Conservation (phyloP, 35 echinoderm and acorn worm species). For the Heliocidaris erythrogramma region DNA sequence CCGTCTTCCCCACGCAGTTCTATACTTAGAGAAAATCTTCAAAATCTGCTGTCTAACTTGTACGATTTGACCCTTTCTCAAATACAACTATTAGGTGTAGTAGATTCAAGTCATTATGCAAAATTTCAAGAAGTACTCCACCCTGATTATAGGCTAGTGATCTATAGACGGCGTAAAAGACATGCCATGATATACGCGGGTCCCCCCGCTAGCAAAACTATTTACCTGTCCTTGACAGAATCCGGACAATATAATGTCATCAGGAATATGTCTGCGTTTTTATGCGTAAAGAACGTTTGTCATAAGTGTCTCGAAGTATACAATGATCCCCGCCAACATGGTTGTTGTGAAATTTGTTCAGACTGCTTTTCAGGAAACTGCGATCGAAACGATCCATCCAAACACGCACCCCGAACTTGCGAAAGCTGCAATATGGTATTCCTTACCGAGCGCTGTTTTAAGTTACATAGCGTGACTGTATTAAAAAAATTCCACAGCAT, state of each 20-base stretch:
- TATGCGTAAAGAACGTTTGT: not conserved
- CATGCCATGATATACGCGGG: not conserved
- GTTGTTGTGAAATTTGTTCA: not conserved
- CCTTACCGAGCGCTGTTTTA: not conserved
- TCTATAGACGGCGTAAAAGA: not conserved
- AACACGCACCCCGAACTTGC: not conserved
- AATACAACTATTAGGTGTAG: not conserved
- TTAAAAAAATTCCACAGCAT: not conserved
- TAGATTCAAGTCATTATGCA: slow-evolving; percentile 8
- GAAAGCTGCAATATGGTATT: not conserved
- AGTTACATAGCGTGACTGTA: not conserved
- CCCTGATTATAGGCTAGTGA: not conserved
- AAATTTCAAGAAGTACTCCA: not conserved
- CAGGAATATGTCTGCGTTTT: not conserved
- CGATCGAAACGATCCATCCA: not conserved
- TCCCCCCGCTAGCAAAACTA: not conserved
- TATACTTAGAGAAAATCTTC: no score
- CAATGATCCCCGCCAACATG: not conserved
- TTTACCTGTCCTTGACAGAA: not conserved
- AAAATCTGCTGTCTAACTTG: no score
- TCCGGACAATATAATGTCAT: not conserved
- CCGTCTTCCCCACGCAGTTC: no score
- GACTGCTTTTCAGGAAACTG: not conserved
- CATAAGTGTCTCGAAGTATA: not conserved
- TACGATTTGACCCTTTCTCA: no score